Percentiles rank a stretch among this genome's conserved stretches.
phyloP scores from a whole-genome alignment of 2,113 vertebrate genomes.

The Ramphastos sulfuratus region DNA sequence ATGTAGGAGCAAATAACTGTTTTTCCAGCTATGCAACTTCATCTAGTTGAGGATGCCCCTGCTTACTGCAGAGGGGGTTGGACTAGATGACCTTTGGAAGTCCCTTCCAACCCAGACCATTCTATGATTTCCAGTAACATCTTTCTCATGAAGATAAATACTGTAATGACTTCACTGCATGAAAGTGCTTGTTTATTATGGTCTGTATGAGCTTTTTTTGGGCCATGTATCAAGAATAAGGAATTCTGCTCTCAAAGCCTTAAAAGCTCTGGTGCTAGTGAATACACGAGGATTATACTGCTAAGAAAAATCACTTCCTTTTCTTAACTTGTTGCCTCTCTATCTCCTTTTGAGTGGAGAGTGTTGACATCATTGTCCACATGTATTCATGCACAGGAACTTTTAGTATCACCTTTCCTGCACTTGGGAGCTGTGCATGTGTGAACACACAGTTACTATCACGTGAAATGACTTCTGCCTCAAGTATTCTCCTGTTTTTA shows the following conservation, averaged over 20 bases:
- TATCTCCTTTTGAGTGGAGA: neutral
- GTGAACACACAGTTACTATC: neutral
- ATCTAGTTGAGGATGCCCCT: too few relatives aligned
- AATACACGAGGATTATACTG: neutral
- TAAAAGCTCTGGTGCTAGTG: neutral
- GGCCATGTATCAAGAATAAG: neutral
- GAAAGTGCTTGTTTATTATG: neutral
- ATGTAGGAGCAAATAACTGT: neutral
- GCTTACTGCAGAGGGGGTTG: too few relatives aligned
- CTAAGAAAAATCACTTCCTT: neutral
- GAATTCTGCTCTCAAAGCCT: neutral
- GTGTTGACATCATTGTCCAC: neutral
- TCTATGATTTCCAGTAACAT: neutral
- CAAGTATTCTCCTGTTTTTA: neutral
- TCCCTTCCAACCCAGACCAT: too few relatives aligned
- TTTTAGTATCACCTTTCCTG: slow-evolving; percentile 22
- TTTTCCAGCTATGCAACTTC: neutral
- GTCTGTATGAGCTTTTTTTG: neutral
- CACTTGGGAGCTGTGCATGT: neutral
- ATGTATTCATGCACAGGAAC: neutral
- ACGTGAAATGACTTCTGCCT: neutral
- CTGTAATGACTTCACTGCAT: neutral
- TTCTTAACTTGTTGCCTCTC: slow-evolving; percentile 12
- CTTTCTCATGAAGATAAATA: neutral
- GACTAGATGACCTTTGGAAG: too few relatives aligned